These are phyloP conservation scores for Pherbina coryleti DNA, from an alignment of 2,888 invertebrate genomes.

Conservation along the genomic window DNA sequence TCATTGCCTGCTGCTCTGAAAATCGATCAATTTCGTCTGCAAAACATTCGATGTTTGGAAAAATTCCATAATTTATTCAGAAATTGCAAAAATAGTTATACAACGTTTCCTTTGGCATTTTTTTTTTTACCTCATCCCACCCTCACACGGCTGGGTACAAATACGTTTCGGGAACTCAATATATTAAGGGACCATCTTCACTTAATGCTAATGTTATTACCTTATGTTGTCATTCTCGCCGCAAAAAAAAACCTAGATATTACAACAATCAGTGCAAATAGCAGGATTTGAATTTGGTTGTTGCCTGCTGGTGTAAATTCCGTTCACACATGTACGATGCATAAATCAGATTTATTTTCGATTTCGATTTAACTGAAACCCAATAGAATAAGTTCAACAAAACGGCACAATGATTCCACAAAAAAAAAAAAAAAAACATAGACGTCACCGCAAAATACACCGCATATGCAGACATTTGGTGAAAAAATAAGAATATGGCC, in stretches of 20 bases:
- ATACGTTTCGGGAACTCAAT: too few species aligned
- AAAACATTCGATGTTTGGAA: neutral
- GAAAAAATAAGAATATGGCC: neutral
- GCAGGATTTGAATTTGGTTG: neutral
- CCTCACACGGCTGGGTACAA: too few species aligned
- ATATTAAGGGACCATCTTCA: too few species aligned
- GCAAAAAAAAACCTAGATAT: too few species aligned
- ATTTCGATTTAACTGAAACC: conserved; percentile 36
- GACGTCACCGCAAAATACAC: conserved; percentile 56
- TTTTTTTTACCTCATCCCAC: neutral
- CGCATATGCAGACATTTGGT: conserved; percentile 52
- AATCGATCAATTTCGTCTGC: conserved; percentile 29
- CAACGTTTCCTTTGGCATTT: neutral
- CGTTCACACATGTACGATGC: conserved; percentile 53
- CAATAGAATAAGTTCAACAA: neutral
- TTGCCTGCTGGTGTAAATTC: conserved; percentile 44
- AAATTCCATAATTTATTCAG: too few species aligned
- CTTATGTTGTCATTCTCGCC: too few species aligned
- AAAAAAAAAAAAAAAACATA: neutral
- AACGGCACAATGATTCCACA: neutral
- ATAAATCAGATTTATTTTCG: conserved; percentile 62
- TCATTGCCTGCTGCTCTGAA: conserved; percentile 6
- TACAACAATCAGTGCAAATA: neutral
- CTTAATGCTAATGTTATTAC: too few species aligned
- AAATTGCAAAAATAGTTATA: too few species aligned